Evolutionary conservation across 2,888 invertebrate genomes (phyloP).

Genomic region (Ennomos fuscantarius): DNA sequence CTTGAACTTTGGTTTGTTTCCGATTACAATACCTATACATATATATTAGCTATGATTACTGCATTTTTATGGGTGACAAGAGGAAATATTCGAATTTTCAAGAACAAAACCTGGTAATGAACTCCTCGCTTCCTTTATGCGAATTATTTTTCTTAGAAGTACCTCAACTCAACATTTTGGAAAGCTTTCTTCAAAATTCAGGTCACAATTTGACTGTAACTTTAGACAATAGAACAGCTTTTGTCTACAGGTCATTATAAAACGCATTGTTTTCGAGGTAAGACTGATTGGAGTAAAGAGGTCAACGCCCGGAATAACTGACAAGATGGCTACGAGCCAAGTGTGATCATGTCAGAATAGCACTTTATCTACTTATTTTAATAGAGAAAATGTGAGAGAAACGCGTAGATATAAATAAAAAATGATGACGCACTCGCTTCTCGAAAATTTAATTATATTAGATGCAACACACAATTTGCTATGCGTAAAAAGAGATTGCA

Average conservation of each 20-base stretch:
- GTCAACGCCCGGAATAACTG: conserved; percentile 62
- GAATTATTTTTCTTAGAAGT: conserved; percentile 13
- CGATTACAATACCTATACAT: too few relatives aligned
- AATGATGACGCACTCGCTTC: too few relatives aligned
- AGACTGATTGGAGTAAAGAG: conserved; percentile 51
- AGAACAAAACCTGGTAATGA: too few relatives aligned
- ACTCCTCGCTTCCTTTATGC: conserved; percentile 5
- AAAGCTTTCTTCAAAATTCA: conserved; percentile 17
- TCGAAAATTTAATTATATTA: too few relatives aligned
- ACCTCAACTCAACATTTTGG: conserved; percentile 12
- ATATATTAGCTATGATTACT: too few relatives aligned
- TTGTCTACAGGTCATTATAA: conserved; percentile 26
- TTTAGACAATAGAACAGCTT: conserved; percentile 1
- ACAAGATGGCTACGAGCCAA: conserved; percentile 56
- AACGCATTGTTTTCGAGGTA: conserved; percentile 50
- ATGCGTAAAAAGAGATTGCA: too few relatives aligned
- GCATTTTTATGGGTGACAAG: too few relatives aligned
- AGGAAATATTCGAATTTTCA: too few relatives aligned
- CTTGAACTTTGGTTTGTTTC: too few relatives aligned
- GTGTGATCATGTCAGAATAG: conserved; percentile 8
- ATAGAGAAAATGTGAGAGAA: background rate
- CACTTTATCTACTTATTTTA: background rate
- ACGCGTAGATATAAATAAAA: too few relatives aligned
- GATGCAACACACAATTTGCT: too few relatives aligned
- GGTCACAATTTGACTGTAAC: conserved; percentile 17